Evolutionary conservation across 2,797 vertebrate species (phyloP).

Genomic region (Chloroceryle amazona): DNA sequence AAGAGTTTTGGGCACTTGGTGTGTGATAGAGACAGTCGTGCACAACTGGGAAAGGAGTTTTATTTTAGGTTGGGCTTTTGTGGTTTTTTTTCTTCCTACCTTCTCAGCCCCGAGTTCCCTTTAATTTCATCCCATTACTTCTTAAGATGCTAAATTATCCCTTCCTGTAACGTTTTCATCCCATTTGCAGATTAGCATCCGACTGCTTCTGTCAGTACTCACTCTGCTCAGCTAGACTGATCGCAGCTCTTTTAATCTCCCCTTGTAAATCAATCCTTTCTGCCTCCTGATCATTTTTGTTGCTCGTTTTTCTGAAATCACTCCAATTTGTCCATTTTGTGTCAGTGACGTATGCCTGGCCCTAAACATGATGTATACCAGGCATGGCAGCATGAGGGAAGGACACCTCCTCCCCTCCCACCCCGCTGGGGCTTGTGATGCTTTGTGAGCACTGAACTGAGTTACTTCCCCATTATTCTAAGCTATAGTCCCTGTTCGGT

Average conservation of each 20-base stretch:
- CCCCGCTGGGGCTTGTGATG: constrained; percentile 69
- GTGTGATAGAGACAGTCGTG: neutral
- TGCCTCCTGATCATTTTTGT: constrained; percentile 63
- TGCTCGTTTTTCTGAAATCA: constrained; percentile 52
- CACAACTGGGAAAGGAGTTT: neutral
- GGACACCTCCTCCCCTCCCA: constrained; percentile 65
- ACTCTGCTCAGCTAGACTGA: constrained; percentile 31
- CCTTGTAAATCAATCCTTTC: constrained; percentile 55
- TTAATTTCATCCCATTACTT: neutral
- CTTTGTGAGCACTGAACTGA: constrained; percentile 69
- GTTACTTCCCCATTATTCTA: constrained; percentile 72
- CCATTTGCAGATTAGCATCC: constrained; percentile 60
- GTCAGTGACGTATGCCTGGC: constrained; percentile 48
- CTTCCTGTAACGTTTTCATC: constrained; percentile 31
- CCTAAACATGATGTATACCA: constrained; percentile 69
- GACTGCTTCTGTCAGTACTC: constrained; percentile 22
- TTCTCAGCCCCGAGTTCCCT: neutral
- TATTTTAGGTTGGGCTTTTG: neutral
- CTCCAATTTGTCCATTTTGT: constrained; percentile 73
- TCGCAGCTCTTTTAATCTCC: constrained; percentile 19
- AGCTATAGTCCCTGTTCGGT: constrained; percentile 63
- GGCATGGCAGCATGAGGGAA: constrained; percentile 63
- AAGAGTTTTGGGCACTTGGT: neutral
- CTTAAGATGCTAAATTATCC: constrained; percentile 26
- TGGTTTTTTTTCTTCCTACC: neutral